Conservation (phyloP, 2,888 invertebrate species). For the Aethes cnicana region DNA sequence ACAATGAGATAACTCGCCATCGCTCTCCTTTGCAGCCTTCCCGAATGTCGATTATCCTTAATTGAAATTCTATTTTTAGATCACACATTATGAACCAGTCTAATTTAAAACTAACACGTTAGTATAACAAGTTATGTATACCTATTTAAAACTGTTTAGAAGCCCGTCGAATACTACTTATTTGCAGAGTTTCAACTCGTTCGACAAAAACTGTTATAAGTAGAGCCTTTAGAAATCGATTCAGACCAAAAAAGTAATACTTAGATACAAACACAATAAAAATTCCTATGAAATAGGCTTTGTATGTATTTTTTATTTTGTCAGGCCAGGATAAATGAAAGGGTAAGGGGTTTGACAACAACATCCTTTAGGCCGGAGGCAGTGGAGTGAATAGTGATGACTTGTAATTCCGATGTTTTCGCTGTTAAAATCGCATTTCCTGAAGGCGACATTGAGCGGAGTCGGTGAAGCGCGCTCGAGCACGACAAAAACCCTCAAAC, state of each 20-base stretch:
- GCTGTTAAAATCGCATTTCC: conserved; percentile 81
- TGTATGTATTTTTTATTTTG: conserved; percentile 55
- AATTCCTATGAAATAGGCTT: conserved; percentile 43
- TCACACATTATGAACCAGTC: conserved; percentile 17
- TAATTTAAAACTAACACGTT: conserved; percentile 10
- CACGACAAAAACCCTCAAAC: conserved; percentile 66
- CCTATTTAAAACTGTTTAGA: conserved; percentile 18
- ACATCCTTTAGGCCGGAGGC: conserved; percentile 76
- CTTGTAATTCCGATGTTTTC: conserved; percentile 80
- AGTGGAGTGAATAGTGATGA: conserved; percentile 71
- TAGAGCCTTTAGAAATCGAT: conserved; percentile 27
- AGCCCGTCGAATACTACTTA: background rate
- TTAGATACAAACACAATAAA: conserved; percentile 30
- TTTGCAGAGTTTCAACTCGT: conserved; percentile 26
- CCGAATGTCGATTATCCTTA: conserved; percentile 31
- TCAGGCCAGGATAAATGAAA: conserved; percentile 61
- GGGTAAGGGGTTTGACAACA: conserved; percentile 66
- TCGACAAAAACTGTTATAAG: conserved; percentile 25
- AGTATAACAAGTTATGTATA: no score
- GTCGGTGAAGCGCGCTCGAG: conserved; percentile 66
- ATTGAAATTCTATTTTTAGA: conserved; percentile 30
- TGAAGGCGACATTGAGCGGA: conserved; percentile 68
- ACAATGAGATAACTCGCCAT: conserved; percentile 62
- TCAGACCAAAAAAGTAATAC: conserved; percentile 22
- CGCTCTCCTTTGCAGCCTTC: conserved; percentile 58